Conservation (phyloP, 2,888 invertebrate species). For the Agapostemon virescens region DNA sequence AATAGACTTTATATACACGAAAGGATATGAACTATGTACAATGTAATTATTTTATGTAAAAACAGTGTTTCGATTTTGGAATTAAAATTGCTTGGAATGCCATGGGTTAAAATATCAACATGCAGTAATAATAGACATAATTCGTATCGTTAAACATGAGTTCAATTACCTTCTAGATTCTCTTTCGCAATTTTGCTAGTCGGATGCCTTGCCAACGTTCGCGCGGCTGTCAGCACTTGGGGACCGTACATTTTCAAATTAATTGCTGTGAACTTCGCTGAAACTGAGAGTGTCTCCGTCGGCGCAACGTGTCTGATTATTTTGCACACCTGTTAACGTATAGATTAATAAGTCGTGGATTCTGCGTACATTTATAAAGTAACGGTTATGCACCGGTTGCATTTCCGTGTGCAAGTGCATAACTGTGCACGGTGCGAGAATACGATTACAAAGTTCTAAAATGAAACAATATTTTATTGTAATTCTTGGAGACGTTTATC, state of each 20-base stretch:
- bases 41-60: too few relatives aligned
- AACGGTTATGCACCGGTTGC: neutral
- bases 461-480: neutral
- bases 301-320: slow-evolving; percentile 96
- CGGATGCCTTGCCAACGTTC: slow-evolving; percentile 94
- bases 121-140: too few relatives aligned
- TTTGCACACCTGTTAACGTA: slow-evolving; percentile 92
- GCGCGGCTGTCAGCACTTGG: slow-evolving; percentile 95
- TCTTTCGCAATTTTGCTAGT: slow-evolving; percentile 97
- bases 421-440: too few relatives aligned
- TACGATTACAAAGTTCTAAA: neutral
- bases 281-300: slow-evolving; percentile 96
- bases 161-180: slow-evolving; percentile 89
- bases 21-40: too few relatives aligned
- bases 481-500: neutral
- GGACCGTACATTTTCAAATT: slow-evolving; percentile 97
- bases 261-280: slow-evolving; percentile 97
- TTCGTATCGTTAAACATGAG: neutral
- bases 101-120: too few relatives aligned
- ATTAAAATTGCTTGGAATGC: too few relatives aligned
- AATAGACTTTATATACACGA: too few relatives aligned
- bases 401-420: neutral
- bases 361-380: neutral
- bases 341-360: neutral
- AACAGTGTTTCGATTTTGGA: too few relatives aligned